Base-by-base conservation (phyloP, 2,797 vertebrate genomes). In the Spinibarbus caldwelli region DNA sequence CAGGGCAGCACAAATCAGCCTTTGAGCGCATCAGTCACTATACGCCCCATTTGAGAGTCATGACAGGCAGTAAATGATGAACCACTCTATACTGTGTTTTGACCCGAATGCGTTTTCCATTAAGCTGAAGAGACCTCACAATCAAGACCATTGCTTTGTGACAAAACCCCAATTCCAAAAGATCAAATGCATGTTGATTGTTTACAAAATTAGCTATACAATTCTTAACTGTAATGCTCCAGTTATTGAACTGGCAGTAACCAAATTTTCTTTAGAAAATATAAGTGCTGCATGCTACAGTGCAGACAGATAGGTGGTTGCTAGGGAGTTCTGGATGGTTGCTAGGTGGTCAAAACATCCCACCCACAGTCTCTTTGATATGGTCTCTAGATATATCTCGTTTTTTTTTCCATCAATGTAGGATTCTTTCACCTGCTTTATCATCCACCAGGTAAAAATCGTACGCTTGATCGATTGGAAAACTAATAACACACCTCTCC, bases 11-110 rank as follows among this genome's bases (percentile, higher is more conserved):
- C 78, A 75, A 10, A 67, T 64, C 57, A 59, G 57, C 57, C 59
- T 84, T 34, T 85, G 77, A 59, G 52, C 31, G 21, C 54, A 85
- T 80, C 41, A 64, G 82, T 81, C 78, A 57, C 43, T 43, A 4
- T 71, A 49, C 17, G 26, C 76, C 54, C 26, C 70, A 68, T 41
- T 29, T 57, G 45, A 85, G 78, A 85, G 57, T 57, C 49, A 59
- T 86, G 45, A 78, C 80, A 59, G 36, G 14, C 49, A 59, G 54
- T 62, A 80, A 76, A 36, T 43, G 71, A 77, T 81, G 45, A 73
- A 71, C 66, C 54, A 57, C 70, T 49, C 36, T 36, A 34, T 29
- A 41, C 36, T 70, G 31, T 7, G 49, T 70, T 59, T 70, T 45
- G 57, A 52, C 52, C 75, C 19, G 3, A 66, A 49, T 43, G 45